These are phyloP conservation scores for Drosophila teissieri DNA, from an alignment of 1,140 invertebrate species.

Conservation along the genomic window DNA sequence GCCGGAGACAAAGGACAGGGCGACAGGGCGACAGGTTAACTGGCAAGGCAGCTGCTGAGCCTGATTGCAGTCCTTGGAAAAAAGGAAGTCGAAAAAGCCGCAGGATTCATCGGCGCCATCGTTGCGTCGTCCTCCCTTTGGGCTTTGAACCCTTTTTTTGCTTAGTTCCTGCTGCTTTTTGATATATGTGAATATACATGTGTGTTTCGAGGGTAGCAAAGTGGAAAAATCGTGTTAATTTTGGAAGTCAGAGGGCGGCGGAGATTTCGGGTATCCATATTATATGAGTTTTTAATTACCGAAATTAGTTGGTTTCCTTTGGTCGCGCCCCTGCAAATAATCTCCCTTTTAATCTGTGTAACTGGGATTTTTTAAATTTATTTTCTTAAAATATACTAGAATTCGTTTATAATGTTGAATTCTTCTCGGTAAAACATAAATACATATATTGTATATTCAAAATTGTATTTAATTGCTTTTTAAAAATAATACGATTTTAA, in stretches of 20 bases:
- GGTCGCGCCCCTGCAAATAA: conserved; percentile 4
- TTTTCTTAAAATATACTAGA: neutral
- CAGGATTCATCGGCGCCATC: conserved; percentile 50
- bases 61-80: conserved; percentile 43
- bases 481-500: neutral
- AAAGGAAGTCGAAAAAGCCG: conserved; percentile 52
- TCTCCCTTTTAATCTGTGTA: neutral
- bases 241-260: conserved; percentile 51
- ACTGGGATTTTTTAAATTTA: conserved; percentile 4
- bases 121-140: conserved; percentile 33
- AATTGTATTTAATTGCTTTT: neutral
- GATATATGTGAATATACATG: neutral
- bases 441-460: too few relatives aligned
- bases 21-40: conserved; percentile 51
- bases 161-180: conserved; percentile 1
- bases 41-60: conserved; percentile 46
- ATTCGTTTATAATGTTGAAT: neutral
- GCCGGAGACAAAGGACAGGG: conserved; percentile 29
- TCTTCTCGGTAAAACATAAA: too few relatives aligned
- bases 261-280: conserved; percentile 66
- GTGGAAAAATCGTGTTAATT: conserved; percentile 80
- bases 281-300: conserved; percentile 84
- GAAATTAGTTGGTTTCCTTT: conserved; percentile 71
- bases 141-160: conserved; percentile 46
- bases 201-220: conserved; percentile 59